Base-by-base conservation (phyloP, 1,140 invertebrate genomes). In the Sminthurinus signatus region DNA sequence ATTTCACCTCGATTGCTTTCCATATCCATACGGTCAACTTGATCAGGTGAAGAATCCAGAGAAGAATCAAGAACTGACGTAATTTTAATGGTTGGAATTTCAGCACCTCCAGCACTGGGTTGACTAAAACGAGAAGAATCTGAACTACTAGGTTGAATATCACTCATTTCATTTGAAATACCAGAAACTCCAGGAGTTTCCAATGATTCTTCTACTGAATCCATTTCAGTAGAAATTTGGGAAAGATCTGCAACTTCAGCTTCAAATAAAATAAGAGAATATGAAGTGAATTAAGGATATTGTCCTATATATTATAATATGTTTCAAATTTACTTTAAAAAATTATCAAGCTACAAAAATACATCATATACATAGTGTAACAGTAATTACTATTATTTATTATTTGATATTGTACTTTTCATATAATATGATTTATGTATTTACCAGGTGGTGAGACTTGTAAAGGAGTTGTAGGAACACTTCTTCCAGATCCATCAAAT, bases 401-500 rank as follows among this genome's bases (percentile, higher is more conserved):
- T 5, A 36, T 36, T 36, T 36, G 5, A 5, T 36, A 15, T 36
- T 36, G 32, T 5, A 36, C 32, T 36, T 36, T 36, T 36, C 32
- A 36, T 36, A 36, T 36, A 36, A 36, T 36, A 15, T 36, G 5
- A 15, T 36, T 15, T 8, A 36, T 36, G 5, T 36, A 8, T 36
- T 51, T 64, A 70, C 65, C 79, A 60, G 82, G 84, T 19, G 84
- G 85, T 1, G 86, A 87, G 28, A 85, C 83, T 75, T 88, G 85
- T 36, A 86, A 78, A 15, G 88, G 86, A 1, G 85, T 88, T 14
- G 82, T 85, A 0, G 87, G 86, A 14, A 87, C 85, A 75, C 83
- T 86, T 48, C 85, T 76, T 14, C 84, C 84, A 32, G 82, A 83
- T 74, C 82, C 78, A 54, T 86, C 84, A 71, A 86, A 86, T 23